phyloP scores from a whole-genome alignment of 2,888 invertebrate species.

The Lepetodrilus schrolli region DNA sequence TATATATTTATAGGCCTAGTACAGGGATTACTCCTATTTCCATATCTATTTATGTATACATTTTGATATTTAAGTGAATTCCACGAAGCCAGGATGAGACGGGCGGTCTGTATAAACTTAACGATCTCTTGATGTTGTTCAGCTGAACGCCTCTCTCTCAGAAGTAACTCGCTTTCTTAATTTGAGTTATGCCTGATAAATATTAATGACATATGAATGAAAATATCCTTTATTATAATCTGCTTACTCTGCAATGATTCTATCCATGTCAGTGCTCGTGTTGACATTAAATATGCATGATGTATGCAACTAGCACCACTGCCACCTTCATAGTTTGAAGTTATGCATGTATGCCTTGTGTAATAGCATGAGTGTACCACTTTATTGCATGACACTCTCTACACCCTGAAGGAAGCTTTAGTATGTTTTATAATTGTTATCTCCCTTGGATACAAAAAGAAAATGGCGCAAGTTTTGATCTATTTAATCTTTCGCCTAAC shows the following conservation, averaged over 20 bases:
- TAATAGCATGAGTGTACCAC: constrained; percentile 10
- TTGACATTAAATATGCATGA: constrained; percentile 23
- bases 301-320: constrained; percentile 21
- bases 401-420: constrained; percentile 9
- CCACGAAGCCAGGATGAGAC: constrained; percentile 4
- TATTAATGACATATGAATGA: constrained; percentile 19
- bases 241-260: constrained; percentile 17
- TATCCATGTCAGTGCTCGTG: constrained; percentile 6
- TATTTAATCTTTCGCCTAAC: too few species aligned
- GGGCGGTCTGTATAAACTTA: neutral
- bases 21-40: neutral
- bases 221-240: constrained; percentile 11
- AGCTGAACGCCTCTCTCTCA: constrained; percentile 20
- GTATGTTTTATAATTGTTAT: neutral
- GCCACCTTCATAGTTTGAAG: constrained; percentile 5
- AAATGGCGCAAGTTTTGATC: too few species aligned
- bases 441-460: neutral
- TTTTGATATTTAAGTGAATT: neutral
- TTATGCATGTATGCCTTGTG: constrained; percentile 21
- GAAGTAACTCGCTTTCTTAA: constrained; percentile 23
- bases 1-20: neutral
- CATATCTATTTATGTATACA: neutral
- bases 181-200: constrained; percentile 15
- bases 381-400: constrained; percentile 9
- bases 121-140: constrained; percentile 23